Conservation (phyloP, 1,140 invertebrate species). For the Zaprionus ghesquierei region DNA sequence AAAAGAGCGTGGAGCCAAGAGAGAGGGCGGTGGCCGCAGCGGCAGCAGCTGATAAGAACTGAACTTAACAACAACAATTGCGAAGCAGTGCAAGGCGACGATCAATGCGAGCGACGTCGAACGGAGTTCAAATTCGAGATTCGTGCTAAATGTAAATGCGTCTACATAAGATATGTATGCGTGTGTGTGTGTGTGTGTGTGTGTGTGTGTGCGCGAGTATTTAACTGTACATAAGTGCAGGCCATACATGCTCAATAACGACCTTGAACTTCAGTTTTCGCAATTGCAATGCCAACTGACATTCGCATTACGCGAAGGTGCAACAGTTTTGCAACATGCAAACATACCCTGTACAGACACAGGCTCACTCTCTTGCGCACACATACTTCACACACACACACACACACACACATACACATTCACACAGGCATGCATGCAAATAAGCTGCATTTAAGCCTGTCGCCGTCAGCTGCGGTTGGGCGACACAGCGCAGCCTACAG, state of each 20-base stretch:
- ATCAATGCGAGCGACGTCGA: neutral
- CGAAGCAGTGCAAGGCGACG: slow-evolving; percentile 19
- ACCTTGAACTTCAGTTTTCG: slow-evolving; percentile 67
- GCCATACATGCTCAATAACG: slow-evolving; percentile 42
- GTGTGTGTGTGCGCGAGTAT: slow-evolving; percentile 2
- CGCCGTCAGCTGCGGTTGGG: neutral
- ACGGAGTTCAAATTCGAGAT: neutral
- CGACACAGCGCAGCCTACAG: neutral
- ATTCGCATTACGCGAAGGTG: slow-evolving; percentile 38
- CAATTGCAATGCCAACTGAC: slow-evolving; percentile 12
- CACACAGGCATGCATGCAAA: neutral
- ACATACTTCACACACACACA: neutral
- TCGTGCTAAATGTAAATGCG: slow-evolving; percentile 6
- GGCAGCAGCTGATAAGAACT: slow-evolving; percentile 40
- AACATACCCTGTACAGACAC: neutral
- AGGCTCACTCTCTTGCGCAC: neutral
- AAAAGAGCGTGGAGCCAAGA: slow-evolving; percentile 1
- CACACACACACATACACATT: neutral
- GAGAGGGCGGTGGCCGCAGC: slow-evolving; percentile 41
- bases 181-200: neutral
- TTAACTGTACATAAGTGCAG: slow-evolving; percentile 6
- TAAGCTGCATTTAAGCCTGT: slow-evolving; percentile 16
- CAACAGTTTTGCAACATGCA: slow-evolving; percentile 29
- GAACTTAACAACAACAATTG: slow-evolving; percentile 40
- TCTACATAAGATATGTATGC: neutral